These are phyloP conservation scores for roundworm (Caenorhabditis elegans) DNA, from an alignment of 1,140 invertebrate genomes.

Conservation along the genomic window DNA sequence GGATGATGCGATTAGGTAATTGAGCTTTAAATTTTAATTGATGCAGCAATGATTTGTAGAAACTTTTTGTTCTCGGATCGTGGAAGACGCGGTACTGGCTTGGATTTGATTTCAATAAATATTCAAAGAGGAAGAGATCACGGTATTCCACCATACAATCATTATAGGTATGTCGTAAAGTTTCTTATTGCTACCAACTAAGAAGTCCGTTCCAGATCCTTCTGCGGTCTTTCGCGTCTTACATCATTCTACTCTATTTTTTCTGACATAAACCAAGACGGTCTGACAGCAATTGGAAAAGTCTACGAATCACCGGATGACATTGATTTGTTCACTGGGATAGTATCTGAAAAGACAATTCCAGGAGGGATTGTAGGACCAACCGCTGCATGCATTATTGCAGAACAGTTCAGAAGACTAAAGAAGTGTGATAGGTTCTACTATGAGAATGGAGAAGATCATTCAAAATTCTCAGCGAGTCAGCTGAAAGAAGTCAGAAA, in stretches of 20 bases:
- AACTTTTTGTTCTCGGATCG: constrained; percentile 59
- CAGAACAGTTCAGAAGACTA: constrained; percentile 71
- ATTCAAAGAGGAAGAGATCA: constrained; percentile 78
- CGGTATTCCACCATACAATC: constrained; percentile 69
- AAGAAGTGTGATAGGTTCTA: constrained; percentile 89
- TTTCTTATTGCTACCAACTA: neutral
- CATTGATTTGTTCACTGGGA: constrained; percentile 64
- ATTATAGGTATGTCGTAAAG: constrained; percentile 43
- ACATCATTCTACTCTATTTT: constrained; percentile 54
- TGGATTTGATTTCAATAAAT: constrained; percentile 74
- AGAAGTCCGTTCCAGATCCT: constrained; percentile 29
- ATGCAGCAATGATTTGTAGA: neutral
- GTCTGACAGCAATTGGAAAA: constrained; percentile 50
- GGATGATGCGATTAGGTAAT: neutral
- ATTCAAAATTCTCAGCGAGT: constrained; percentile 53
- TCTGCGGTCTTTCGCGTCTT: constrained; percentile 50
- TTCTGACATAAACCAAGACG: constrained; percentile 54
- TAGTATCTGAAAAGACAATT: constrained; percentile 70
- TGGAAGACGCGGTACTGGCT: constrained; percentile 68
- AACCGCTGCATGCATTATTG: constrained; percentile 70
- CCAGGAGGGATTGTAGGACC: constrained; percentile 67
- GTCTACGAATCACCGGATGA: constrained; percentile 63
- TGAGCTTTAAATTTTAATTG: neutral
- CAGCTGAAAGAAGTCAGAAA: constrained; percentile 85
- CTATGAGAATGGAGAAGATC: constrained; percentile 74